A percentile compares a stretch with the other conserved stretches of the same genome.
Conservation (phyloP, 1,140 invertebrate genomes). For the Eulimnadia texana region DNA sequence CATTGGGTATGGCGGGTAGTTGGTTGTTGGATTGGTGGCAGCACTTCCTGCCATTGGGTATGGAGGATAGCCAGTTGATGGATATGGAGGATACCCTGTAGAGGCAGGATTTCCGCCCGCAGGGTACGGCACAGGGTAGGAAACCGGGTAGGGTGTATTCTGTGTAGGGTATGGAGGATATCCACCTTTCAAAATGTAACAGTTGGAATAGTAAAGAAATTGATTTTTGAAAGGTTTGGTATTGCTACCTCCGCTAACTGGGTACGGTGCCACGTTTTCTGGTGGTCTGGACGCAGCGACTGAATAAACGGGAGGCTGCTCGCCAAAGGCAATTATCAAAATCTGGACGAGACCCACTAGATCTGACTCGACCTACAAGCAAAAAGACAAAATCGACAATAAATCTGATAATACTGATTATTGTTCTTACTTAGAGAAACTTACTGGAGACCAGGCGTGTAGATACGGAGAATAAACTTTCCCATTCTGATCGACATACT, state of each 20-base stretch:
- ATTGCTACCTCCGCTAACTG: conserved; percentile 1
- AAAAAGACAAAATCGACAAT: neutral
- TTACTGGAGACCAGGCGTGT: conserved; percentile 81
- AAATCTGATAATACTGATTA: neutral
- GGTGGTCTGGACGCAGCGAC: conserved; percentile 27
- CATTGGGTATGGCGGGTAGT: conserved; percentile 24
- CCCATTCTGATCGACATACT: conserved; percentile 87
- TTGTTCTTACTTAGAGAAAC: conserved; percentile 26
- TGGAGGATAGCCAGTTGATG: conserved; percentile 25
- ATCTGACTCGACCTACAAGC: conserved; percentile 44
- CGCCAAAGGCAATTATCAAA: conserved; percentile 85
- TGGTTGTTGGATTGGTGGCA: conserved; percentile 23
- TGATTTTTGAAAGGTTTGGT: neutral
- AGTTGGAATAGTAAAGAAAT: neutral
- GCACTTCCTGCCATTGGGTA: conserved; percentile 27
- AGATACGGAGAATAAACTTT: conserved; percentile 94
- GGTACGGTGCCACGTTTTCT: conserved; percentile 19
- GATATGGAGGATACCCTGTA: conserved; percentile 28
- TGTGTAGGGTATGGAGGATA: conserved; percentile 25
- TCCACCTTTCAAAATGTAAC: neutral
- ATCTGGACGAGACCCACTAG: conserved; percentile 73
- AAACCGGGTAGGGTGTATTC: conserved; percentile 39
- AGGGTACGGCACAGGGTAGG: conserved; percentile 24
- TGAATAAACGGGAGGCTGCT: conserved; percentile 84
- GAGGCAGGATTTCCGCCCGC: conserved; percentile 22